Evolutionary conservation across 2,113 vertebrate species (phyloP).

Genomic region (Tetrao urogallus): DNA sequence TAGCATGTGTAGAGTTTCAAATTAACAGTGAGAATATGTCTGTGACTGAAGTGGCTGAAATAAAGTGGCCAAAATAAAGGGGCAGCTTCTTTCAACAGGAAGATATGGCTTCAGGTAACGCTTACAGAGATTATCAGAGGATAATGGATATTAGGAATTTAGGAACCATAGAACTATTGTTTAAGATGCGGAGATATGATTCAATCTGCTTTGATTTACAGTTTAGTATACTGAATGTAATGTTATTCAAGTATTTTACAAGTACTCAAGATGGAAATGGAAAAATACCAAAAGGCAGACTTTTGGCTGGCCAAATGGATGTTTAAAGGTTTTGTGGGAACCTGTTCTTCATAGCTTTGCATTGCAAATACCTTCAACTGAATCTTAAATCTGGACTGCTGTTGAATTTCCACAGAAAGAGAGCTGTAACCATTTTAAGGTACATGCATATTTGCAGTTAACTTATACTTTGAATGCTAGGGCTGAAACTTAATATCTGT

Average conservation of each 20-base stretch:
- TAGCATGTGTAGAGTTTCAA: neutral
- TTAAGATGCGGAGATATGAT: neutral
- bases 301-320: neutral
- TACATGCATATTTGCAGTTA: neutral
- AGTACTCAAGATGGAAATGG: neutral
- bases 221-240: neutral
- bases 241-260: neutral
- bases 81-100: neutral
- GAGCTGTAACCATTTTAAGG: neutral
- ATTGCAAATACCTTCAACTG: neutral
- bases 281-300: neutral
- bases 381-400: neutral
- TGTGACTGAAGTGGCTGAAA: accelerated
- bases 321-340: neutral
- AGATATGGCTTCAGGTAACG: neutral
- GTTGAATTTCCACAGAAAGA: neutral
- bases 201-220: neutral
- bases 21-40: neutral
- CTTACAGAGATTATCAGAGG: neutral
- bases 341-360: neutral
- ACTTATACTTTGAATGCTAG: neutral
- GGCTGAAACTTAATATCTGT: neutral
- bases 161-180: neutral
- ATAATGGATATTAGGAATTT: too few relatives aligned
- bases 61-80: neutral